phyloP scores from a whole-genome alignment of 2,113 vertebrate genomes.

The Oxygymnocypris stewartii region DNA sequence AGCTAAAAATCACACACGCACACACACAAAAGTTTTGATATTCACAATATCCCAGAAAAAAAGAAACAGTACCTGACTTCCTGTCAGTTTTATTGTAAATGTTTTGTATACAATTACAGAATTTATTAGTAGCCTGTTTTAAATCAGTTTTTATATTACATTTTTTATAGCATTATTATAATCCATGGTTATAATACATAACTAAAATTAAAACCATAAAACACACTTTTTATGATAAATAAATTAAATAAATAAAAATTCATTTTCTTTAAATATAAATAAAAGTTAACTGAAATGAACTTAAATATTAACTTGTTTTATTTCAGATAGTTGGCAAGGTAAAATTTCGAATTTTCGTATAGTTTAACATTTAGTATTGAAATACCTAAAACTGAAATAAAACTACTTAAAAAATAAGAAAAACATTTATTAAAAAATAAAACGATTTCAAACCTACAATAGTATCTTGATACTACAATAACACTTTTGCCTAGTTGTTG shows the following conservation, averaged over 20 bases:
- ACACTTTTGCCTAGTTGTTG: no score
- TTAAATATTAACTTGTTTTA: not conserved
- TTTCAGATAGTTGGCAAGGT: not conserved
- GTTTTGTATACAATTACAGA: not conserved
- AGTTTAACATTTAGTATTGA: not conserved
- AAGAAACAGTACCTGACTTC: not conserved
- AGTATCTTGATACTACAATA: no score
- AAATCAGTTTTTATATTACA: not conserved
- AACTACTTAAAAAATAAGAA: no score
- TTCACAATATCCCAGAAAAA: not conserved
- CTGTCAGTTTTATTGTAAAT: not conserved
- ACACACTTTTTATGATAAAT: no score
- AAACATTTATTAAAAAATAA: no score
- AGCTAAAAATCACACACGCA: constrained; percentile 63
- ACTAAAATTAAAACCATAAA: no score
- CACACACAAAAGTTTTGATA: not conserved
- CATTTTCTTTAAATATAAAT: not conserved
- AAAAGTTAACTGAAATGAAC: not conserved
- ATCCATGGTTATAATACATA: not conserved
- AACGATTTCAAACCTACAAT: no score
- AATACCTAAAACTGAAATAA: not conserved
- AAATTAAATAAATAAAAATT: no score
- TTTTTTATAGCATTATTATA: no score
- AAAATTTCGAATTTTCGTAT: not conserved
- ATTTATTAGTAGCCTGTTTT: not conserved